Base-by-base conservation (phyloP, 2,888 invertebrate genomes). In the Chymomyza fuscimana region DNA sequence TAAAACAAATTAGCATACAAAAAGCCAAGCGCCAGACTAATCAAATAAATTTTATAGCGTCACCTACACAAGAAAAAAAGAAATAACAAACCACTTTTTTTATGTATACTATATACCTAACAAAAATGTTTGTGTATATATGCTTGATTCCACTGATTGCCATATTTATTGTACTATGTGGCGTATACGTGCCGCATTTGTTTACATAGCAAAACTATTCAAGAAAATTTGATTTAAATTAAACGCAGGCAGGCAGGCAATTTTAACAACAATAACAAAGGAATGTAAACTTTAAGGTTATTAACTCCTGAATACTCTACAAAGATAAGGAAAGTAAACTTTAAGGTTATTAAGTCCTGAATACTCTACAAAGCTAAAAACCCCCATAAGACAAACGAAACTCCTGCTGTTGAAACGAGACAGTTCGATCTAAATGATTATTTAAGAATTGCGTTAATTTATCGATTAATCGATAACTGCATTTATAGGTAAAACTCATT, bases 141-240 rank as follows among this genome's bases (percentile, higher is more conserved):
- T 68, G 12, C 12, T 12, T 46, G 40, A 12, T 12, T 46, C 40
- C 40, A 15, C 40, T 46, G 40, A 46, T 46, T 46, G 40, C 12
- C 40, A 12, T 40, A 40, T 40, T 40, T 40, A 40, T 40, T 12
- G 40, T 40, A 40, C 40, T 12, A 46, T 12, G 12, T 12, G 40
- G 40, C 40, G 40, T 46, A 46, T 46, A 12, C 40, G 40, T 46
- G 32, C 67, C 67, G 70, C 63, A 76, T 75, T 82, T 85, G 83
- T 74, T 80, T 82, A 76, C 77, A 76, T 76, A 72, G 73, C 80
- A 73, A 74, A 85, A 73, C 80, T 79, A 81, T 84, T 79, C 72
- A 72, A 62, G 69, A 62, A 81, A 82, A 80, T 79, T 80, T 78
- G 81, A 80, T 84, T 86, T 80, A 72, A 81, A 78, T 82, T 74